A percentile compares a stretch with the other conserved stretches of the same genome.
Conservation (phyloP, 2,888 invertebrate species). For the Nephrotoma appendiculata region DNA sequence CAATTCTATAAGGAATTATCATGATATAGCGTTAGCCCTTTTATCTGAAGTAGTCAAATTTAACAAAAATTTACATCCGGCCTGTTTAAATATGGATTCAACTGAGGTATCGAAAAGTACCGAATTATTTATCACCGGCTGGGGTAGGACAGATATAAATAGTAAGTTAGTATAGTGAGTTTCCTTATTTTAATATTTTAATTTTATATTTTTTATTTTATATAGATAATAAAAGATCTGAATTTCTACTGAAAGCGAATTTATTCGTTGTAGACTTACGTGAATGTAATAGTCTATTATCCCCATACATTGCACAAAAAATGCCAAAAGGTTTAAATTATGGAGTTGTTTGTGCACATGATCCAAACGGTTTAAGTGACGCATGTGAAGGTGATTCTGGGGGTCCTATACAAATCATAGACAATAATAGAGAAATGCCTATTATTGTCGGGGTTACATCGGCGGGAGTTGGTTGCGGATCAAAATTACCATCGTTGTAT, state of each 20-base stretch:
- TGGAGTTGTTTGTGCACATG: constrained; percentile 17
- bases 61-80: constrained; percentile 13
- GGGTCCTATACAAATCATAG: constrained; percentile 21
- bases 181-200: neutral
- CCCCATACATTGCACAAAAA: neutral
- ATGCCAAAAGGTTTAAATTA: constrained; percentile 10
- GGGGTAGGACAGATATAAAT: constrained; percentile 14
- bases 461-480: constrained; percentile 20
- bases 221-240: constrained; percentile 13
- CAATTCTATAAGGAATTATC: neutral
- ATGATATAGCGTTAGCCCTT: constrained; percentile 18
- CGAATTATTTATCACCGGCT: constrained; percentile 15
- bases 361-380: constrained; percentile 17
- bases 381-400: constrained; percentile 28
- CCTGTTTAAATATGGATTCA: constrained; percentile 15
- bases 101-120: constrained; percentile 7
- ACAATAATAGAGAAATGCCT: constrained; percentile 11
- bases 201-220: neutral
- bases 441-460: constrained; percentile 24
- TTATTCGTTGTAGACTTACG: constrained; percentile 13
- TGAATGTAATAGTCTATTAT: constrained; percentile 13
- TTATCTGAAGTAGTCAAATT: constrained; percentile 10
- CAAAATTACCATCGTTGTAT: constrained; percentile 25
- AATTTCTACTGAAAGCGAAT: constrained; percentile 14
- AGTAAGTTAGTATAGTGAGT: constrained; percentile 9